Conservation (phyloP, 2,888 invertebrate genomes). For the Corbicula japonica region DNA sequence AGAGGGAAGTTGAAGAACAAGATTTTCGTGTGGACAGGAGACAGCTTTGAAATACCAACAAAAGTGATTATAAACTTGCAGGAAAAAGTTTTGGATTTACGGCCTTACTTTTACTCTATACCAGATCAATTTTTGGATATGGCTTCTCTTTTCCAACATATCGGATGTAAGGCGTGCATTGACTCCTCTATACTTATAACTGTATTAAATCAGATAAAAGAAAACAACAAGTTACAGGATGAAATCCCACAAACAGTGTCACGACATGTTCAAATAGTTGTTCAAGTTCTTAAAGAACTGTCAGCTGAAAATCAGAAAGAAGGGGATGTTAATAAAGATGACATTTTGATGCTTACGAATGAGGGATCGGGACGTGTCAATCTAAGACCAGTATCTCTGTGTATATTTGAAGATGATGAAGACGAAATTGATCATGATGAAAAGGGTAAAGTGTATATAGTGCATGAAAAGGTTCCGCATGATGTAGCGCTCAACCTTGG, state of each 20-base stretch:
- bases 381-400: slow-evolving; percentile 20
- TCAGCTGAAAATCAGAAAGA: too few relatives aligned
- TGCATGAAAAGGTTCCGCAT: slow-evolving; percentile 59
- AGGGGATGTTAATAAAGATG: slow-evolving; percentile 12
- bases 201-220: too few relatives aligned
- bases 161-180: background rate
- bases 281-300: too few relatives aligned
- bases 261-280: too few relatives aligned
- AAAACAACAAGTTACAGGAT: too few relatives aligned
- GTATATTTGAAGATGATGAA: slow-evolving; percentile 34
- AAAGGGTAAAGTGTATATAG: slow-evolving; percentile 30
- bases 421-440: slow-evolving; percentile 7
- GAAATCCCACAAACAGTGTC: too few relatives aligned
- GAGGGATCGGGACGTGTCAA: background rate
- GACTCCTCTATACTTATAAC: too few relatives aligned
- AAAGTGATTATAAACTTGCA: background rate
- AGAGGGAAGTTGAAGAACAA: background rate
- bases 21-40: slow-evolving; percentile 2
- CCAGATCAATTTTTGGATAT: background rate
- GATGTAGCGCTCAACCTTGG: slow-evolving; percentile 72
- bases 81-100: background rate
- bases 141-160: background rate
- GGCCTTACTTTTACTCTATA: background rate
- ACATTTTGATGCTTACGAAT: slow-evolving; percentile 30
- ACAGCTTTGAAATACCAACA: background rate